Percentiles rank a stretch among this genome's conserved stretches.
phyloP scores from a whole-genome alignment of 2,888 invertebrate genomes.

The Scaptomyza flava region DNA sequence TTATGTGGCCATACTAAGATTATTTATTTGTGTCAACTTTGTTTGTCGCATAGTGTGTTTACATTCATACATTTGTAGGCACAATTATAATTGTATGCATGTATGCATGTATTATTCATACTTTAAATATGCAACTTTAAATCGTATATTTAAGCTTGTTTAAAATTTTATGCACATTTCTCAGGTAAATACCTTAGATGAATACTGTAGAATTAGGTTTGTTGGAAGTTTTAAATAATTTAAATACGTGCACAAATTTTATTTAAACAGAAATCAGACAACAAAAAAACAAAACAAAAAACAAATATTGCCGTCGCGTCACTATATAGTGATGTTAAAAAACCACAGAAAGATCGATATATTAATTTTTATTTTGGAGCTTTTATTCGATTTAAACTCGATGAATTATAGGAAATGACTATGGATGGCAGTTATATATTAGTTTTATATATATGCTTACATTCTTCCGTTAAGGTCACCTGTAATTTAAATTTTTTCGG shows the following conservation, averaged over 20 bases:
- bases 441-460: no score
- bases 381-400: constrained; percentile 5
- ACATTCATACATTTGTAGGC: not conserved
- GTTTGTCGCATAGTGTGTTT: not conserved
- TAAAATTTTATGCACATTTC: not conserved
- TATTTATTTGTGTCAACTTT: not conserved
- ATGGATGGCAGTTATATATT: not conserved
- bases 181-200: not conserved
- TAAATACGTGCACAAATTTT: constrained; percentile 2
- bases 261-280: constrained; percentile 1
- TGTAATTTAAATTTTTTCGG: no score
- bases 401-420: not conserved
- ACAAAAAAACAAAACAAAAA: constrained; percentile 12
- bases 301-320: constrained; percentile 16
- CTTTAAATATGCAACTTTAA: constrained; percentile 5
- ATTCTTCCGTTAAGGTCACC: not conserved
- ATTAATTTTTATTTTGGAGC: constrained; percentile 1
- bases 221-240: not conserved
- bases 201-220: not conserved
- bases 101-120: constrained; percentile 6
- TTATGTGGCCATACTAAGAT: not conserved
- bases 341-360: constrained; percentile 6
- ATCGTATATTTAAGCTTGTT: not conserved
- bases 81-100: not conserved
- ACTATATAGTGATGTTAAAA: constrained; percentile 12